Conservation (phyloP, 2,888 invertebrate genomes). For the Lysandra coridon region DNA sequence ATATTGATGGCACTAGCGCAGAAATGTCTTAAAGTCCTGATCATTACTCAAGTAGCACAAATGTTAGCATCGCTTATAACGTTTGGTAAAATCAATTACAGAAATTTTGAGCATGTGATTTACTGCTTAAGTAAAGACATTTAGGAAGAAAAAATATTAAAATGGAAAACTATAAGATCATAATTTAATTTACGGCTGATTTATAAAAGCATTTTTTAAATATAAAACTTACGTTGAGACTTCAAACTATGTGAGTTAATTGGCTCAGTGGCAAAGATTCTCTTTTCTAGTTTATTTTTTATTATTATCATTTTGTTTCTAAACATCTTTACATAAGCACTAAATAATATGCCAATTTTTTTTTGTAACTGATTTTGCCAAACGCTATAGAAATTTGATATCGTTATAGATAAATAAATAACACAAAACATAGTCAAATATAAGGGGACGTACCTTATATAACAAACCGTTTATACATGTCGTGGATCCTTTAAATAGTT, state of each 20-base stretch:
- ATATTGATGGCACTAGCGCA: constrained; percentile 68
- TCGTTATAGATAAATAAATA: constrained; percentile 62
- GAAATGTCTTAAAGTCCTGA: constrained; percentile 4
- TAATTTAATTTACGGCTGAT: too few relatives aligned
- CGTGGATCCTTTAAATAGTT: constrained; percentile 79
- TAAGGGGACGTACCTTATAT: constrained; percentile 76
- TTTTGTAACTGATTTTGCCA: neutral
- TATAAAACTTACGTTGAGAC: too few relatives aligned
- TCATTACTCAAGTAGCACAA: constrained; percentile 43
- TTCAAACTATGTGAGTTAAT: too few relatives aligned
- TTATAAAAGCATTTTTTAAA: too few relatives aligned
- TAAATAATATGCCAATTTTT: neutral
- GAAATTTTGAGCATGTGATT: neutral
- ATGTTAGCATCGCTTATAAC: constrained; percentile 61
- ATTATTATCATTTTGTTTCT: neutral
- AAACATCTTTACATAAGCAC: neutral
- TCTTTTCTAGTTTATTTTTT: too few relatives aligned
- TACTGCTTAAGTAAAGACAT: neutral
- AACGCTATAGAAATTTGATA: constrained; percentile 27
- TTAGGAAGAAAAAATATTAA: neutral
- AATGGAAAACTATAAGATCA: too few relatives aligned
- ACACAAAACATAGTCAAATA: constrained; percentile 68
- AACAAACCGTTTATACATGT: constrained; percentile 78
- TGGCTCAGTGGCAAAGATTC: too few relatives aligned
- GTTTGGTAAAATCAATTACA: constrained; percentile 30